Evolutionary conservation across 2,113 vertebrate genomes (phyloP).

Genomic region (Callithrix jacchus): DNA sequence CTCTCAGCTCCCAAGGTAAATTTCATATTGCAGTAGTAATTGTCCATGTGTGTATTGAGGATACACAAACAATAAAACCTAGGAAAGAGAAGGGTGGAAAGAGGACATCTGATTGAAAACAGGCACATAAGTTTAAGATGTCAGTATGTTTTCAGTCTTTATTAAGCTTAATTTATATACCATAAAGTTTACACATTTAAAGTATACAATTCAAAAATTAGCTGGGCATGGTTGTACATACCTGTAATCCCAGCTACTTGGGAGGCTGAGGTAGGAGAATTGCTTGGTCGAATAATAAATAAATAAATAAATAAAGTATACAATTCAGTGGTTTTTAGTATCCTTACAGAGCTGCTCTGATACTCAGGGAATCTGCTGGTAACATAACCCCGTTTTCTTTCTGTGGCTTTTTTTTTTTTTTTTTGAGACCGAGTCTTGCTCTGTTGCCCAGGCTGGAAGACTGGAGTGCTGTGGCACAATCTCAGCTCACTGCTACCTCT

Average conservation of each 20-base stretch:
- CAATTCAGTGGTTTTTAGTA: too few species aligned
- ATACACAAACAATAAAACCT: constrained; percentile 37
- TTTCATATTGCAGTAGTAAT: constrained; percentile 40
- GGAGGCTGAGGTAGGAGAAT: too few species aligned
- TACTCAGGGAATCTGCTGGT: not conserved
- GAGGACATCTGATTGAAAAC: constrained; percentile 37
- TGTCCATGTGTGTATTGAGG: not conserved
- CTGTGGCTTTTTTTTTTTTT: too few species aligned
- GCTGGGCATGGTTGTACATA: too few species aligned
- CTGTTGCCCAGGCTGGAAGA: not conserved
- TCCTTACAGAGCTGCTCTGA: not conserved
- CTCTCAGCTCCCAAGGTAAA: constrained; percentile 34
- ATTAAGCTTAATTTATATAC: too few species aligned
- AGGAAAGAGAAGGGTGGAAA: constrained; percentile 18
- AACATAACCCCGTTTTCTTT: not conserved
- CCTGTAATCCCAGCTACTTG: too few species aligned
- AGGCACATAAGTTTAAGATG: not conserved
- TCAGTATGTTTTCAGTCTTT: too few species aligned
- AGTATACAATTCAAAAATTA: too few species aligned
- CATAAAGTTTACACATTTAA: too few species aligned
- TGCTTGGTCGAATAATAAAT: too few species aligned
- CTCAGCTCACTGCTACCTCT: too few species aligned
- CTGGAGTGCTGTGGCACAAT: not conserved
- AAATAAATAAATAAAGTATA: too few species aligned
- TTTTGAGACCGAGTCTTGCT: not conserved